Evolutionary conservation across 92 coral and sea anemone species (phyloP).

Genomic region (Diadumene lineata): DNA sequence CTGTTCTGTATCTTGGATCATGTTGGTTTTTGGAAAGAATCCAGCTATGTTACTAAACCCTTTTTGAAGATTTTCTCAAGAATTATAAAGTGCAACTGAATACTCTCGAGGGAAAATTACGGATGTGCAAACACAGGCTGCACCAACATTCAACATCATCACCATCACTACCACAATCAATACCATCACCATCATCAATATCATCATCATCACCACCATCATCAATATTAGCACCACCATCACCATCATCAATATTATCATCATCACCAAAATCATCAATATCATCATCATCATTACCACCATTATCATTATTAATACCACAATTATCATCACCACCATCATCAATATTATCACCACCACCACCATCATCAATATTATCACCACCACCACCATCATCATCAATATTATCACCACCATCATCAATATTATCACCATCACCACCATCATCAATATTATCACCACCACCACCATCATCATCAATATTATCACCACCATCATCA

Average conservation of each 20-base stretch:
- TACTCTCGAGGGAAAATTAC: too few relatives aligned
- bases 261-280: neutral
- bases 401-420: too few relatives aligned
- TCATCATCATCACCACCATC: neutral
- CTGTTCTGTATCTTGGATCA: too few relatives aligned
- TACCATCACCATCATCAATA: neutral
- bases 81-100: too few relatives aligned
- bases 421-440: too few relatives aligned
- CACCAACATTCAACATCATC: neutral
- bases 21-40: neutral
- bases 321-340: neutral
- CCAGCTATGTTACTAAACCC: too few relatives aligned
- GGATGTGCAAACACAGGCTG: too few relatives aligned
- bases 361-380: neutral
- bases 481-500: too few relatives aligned
- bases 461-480: too few relatives aligned
- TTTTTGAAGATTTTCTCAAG: too few relatives aligned
- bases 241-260: neutral
- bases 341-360: neutral
- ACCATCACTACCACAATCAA: neutral
- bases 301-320: neutral
- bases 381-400: neutral
- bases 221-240: neutral
- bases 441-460: too few relatives aligned
- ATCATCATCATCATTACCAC: neutral